Base-by-base conservation (phyloP, 1,140 invertebrate species). In the Leptoteleia sp. region DNA sequence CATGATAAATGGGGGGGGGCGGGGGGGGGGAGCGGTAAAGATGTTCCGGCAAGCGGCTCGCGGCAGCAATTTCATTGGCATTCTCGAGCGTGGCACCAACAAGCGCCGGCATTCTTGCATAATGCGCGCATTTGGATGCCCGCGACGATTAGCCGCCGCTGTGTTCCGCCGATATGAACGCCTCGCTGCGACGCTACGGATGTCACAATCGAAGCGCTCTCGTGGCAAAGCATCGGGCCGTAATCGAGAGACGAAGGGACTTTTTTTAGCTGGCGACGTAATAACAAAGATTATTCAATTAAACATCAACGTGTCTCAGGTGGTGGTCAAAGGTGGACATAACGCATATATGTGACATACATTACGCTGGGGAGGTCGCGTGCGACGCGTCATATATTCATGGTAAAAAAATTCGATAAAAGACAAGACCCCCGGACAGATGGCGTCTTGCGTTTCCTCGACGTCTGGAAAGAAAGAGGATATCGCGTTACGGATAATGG, bases 71-170 rank as follows among this genome's bases (percentile, higher is more conserved):
- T 42, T 61, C 38, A 64, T 76, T 71, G 29, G 52, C 42, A 22
- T n/a, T n/a, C 29, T 22, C 43, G 45, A 80, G 62, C 64, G 57
- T 75, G 52, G 76, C 78, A 81, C 57, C 35, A 50, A 78, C 65
- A 78, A 80, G 67, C 50, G 71, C 62, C n/a, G n/a, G 65, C 61
- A 61, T 80, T 80, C 72, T 77, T 76, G 72, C 80, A 75, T 84
- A 84, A 83, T 80, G 68, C 52, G 47, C 70, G 50, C 77, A 80
- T 79, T 83, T 78, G 81, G 83, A 83, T 84, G 78, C 79, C 59
- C 67, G 62, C 59, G 52, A 83, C 71, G 83, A 85, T 85, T 84
- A 85, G 81, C 81, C 80, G 81, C 81, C 73, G n/a, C n/a, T n/a
- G n/a, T n/a, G n/a, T 70, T 42, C 75, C 73, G 38, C 72, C 77